Evolutionary conservation across 1,140 invertebrate genomes (phyloP).

Genomic region (Psix sp.): DNA sequence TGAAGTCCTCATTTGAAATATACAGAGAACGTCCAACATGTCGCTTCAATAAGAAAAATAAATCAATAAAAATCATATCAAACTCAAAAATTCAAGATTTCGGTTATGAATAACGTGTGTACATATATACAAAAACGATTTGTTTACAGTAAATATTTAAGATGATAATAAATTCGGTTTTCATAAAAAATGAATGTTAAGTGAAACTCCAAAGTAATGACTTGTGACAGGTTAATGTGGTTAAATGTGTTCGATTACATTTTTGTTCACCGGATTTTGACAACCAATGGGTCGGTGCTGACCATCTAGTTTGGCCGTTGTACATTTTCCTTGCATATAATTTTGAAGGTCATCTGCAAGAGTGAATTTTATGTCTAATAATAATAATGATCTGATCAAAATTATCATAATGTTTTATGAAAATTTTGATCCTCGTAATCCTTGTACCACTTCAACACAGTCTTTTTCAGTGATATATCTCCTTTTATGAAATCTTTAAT

Average conservation of each 20-base stretch:
- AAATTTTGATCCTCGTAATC: conserved; percentile 6
- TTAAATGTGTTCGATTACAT: conserved; percentile 17
- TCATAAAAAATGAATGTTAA: too few species aligned
- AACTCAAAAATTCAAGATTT: too few species aligned
- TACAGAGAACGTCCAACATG: conserved; percentile 13
- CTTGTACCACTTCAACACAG: conserved; percentile 5
- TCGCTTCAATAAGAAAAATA: conserved; percentile 6
- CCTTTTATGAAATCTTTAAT: conserved; percentile 15
- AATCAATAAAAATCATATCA: too few species aligned
- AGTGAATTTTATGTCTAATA: neutral
- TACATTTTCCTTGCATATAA: conserved; percentile 8
- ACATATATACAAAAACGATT: conserved; percentile 1
- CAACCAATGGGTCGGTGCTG: conserved; percentile 9
- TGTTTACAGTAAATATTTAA: neutral
- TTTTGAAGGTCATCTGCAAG: conserved; percentile 11
- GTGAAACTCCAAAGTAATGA: too few species aligned
- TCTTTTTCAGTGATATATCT: conserved; percentile 13
- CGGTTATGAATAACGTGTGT: conserved; percentile 3
- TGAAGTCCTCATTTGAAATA: conserved; percentile 14
- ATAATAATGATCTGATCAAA: neutral
- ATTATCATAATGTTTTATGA: conserved; percentile 3
- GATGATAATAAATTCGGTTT: too few species aligned
- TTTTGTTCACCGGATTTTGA: conserved; percentile 11
- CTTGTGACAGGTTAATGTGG: too few species aligned
- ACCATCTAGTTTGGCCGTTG: conserved; percentile 7